Evolutionary conservation across 2,113 vertebrate species (phyloP), one percentile per base, ranked within the genome.

Genomic region (Sakesphorus luctuosus): DNA sequence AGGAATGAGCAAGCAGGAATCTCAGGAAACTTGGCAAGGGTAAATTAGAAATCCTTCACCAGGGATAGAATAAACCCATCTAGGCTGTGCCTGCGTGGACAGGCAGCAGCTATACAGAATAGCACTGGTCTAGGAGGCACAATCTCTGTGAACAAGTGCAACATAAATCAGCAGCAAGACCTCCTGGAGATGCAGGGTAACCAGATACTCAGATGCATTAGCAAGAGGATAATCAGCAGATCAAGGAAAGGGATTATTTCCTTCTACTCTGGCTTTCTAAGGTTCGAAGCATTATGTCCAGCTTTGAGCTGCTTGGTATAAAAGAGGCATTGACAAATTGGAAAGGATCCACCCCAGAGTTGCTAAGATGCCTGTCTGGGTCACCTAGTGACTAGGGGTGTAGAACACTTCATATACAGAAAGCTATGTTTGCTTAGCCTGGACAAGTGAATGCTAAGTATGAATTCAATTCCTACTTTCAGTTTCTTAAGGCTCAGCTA

Each of bases 111-210:
- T 49, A 35, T 55, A 40, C 7, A 25, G 71, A 93, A 17, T 7
- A 73, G 9, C 18, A 44, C 8, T 62, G 43, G 31, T n/a, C 3
- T 1, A 59, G 23, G 18, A 68, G 17, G 12, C 1, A 0, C 3
- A 35, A 18, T 36, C 46, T 20, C 53, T 4, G 2, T 56, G 78
- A 79, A 12, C 17, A 68, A 82, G 18, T 12, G 38, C 16, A 63
- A 71, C 5, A 47, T 7, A 40, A 19, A 59, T 38, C 29, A 66
- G 14, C 62, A 82, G 14, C n/a, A n/a, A 40, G 18, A 13, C 3
- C 6, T 83, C 14, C 61, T 84, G 47, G n/a, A 52, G n/a, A 14
- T 36, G 49, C 44, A 49, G 31, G 25, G 12, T 44, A 72, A 56
- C 20, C 17, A 33, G 19, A 33, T 21, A 28, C 9, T 33, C 13